A percentile compares a stretch with the other conserved stretches of the same genome.
Evolutionary conservation across 2,113 vertebrate genomes (phyloP).

Genomic region (Loxodonta africana): DNA sequence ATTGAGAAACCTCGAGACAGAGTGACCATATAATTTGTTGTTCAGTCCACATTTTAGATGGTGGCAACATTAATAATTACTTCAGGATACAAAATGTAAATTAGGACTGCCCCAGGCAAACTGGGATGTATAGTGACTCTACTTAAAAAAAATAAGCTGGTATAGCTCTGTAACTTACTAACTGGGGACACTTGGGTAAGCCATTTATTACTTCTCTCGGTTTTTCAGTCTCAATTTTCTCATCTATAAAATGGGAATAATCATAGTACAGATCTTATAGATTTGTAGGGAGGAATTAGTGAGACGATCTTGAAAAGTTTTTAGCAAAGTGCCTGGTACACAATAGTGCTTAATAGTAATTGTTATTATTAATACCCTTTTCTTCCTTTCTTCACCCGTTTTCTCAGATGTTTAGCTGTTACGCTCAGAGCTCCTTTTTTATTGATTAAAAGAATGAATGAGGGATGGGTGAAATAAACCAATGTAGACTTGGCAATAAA

Average conservation of each 20-base stretch:
- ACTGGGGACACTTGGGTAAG: neutral
- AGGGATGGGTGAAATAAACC: constrained; percentile 14
- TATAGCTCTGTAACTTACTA: neutral
- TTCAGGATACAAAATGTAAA: neutral
- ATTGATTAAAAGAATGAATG: constrained; percentile 32
- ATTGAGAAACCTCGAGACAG: neutral
- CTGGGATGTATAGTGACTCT: neutral
- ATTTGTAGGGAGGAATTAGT: constrained; percentile 17
- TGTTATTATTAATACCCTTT: neutral
- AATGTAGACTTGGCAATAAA: neutral
- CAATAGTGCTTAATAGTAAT: neutral
- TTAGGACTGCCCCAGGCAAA: neutral
- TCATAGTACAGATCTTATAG: neutral
- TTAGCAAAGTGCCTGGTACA: neutral
- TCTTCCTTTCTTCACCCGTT: neutral
- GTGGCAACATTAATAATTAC: neutral
- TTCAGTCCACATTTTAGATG: neutral
- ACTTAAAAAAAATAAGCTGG: neutral
- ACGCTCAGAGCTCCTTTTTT: neutral
- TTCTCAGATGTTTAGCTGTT: constrained; percentile 17
- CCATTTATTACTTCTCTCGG: neutral
- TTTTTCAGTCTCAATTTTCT: neutral
- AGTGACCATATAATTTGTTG: neutral
- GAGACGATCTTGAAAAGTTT: neutral
- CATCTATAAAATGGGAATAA: neutral